These are phyloP conservation scores for Biston stratarius DNA, from an alignment of 2,888 invertebrate species.

Conservation along the genomic window DNA sequence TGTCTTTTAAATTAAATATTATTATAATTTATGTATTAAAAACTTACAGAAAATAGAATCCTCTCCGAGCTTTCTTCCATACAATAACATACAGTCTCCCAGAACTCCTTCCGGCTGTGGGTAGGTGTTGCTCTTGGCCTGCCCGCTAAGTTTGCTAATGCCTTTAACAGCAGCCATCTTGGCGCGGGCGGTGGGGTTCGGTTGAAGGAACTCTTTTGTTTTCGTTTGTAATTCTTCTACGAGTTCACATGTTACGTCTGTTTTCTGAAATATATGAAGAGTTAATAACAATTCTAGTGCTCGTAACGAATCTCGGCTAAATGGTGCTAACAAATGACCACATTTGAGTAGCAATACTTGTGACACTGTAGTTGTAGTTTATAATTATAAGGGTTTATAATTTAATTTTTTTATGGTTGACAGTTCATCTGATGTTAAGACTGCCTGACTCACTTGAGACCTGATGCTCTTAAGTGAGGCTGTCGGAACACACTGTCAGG, in stretches of 20 bases:
- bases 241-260: slow-evolving; percentile 98
- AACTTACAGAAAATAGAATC: slow-evolving; percentile 95
- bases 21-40: slow-evolving; percentile 10
- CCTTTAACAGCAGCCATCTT: slow-evolving; percentile 98
- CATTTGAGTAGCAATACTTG: background rate
- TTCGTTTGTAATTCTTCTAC: slow-evolving; percentile 98
- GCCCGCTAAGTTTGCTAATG: slow-evolving; percentile 98
- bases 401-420: too few relatives aligned
- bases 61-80: slow-evolving; percentile 98
- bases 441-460: too few relatives aligned
- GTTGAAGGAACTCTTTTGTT: slow-evolving; percentile 99
- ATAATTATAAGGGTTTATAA: too few relatives aligned
- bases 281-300: background rate
- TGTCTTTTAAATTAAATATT: too few relatives aligned
- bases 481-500: too few relatives aligned
- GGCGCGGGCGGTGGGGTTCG: slow-evolving; percentile 98
- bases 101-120: slow-evolving; percentile 99
- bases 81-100: slow-evolving; percentile 98
- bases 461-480: too few relatives aligned
- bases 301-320: background rate
- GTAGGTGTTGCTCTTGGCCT: slow-evolving; percentile 98
- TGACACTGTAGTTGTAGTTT: too few relatives aligned
- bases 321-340: background rate
- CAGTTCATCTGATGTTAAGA: too few relatives aligned
- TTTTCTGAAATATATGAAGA: slow-evolving; percentile 90